These are phyloP conservation scores for Netelia fuscicornis DNA, from an alignment of 2,888 invertebrate genomes.

Conservation along the genomic window DNA sequence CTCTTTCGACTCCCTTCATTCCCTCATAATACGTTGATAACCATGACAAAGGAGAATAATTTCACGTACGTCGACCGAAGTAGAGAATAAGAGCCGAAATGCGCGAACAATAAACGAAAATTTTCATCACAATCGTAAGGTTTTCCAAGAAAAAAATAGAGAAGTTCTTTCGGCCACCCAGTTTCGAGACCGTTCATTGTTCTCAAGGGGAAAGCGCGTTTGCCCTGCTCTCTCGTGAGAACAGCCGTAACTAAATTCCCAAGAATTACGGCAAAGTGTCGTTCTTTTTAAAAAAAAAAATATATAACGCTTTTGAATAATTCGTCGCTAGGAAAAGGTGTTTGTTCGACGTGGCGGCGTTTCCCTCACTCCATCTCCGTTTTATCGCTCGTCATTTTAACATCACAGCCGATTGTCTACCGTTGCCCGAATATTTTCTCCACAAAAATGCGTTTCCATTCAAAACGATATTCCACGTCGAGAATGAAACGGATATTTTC, in stretches of 20 bases:
- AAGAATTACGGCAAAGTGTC: conserved; percentile 35
- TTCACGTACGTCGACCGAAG: background rate
- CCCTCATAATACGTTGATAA: background rate
- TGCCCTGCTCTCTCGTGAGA: background rate
- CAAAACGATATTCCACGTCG: too few species aligned
- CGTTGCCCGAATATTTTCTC: background rate
- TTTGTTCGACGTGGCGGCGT: conserved; percentile 34
- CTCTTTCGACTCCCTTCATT: background rate
- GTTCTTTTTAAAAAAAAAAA: conserved; percentile 18
- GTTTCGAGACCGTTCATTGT: conserved; percentile 29
- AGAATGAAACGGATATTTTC: too few species aligned
- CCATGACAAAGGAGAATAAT: conserved; percentile 29
- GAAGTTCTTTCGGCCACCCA: conserved; percentile 47
- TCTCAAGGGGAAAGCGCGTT: conserved; percentile 15
- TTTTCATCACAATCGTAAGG: conserved; percentile 46
- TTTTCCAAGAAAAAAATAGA: background rate
- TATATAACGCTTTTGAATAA: conserved; percentile 34
- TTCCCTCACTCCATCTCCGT: conserved; percentile 18
- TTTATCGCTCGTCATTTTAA: background rate
- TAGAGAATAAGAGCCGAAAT: background rate
- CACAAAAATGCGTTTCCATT: background rate
- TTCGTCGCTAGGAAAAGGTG: conserved; percentile 36
- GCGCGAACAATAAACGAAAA: background rate
- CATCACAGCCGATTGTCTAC: background rate
- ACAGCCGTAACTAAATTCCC: conserved; percentile 33